Percentiles rank a stretch among this genome's conserved stretches.
Evolutionary conservation across 2,113 vertebrate species (phyloP).

Genomic region (Brachypteracias leptosomus): DNA sequence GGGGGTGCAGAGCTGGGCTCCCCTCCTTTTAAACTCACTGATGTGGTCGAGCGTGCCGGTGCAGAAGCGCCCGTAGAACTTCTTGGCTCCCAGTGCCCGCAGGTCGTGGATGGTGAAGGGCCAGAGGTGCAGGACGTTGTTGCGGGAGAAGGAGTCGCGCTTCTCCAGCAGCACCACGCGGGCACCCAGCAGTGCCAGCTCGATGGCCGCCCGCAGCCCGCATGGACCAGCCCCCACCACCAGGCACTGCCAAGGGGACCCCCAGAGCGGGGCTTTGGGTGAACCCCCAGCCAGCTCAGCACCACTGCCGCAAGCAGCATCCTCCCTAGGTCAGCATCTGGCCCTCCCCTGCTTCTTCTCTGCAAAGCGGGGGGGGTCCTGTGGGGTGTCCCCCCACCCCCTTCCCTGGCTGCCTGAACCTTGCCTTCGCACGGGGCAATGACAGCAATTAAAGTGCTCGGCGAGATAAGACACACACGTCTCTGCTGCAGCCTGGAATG

Average conservation of each 20-base stretch:
- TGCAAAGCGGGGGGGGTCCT: background rate
- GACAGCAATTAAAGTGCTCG: background rate
- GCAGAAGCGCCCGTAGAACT: constrained; percentile 94
- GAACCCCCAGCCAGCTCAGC: background rate
- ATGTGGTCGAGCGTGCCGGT: constrained; percentile 89
- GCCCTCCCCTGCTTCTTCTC: background rate
- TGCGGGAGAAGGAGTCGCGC: constrained; percentile 86
- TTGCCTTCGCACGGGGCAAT: background rate
- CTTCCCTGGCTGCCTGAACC: background rate
- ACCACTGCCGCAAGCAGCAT: background rate
- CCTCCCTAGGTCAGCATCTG: background rate
- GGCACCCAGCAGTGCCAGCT: constrained; percentile 88
- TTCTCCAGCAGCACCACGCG: constrained; percentile 90
- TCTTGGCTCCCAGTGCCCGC: constrained; percentile 87
- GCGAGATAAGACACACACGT: background rate
- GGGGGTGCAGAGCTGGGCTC: accelerated
- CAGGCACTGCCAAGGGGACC: constrained; percentile 78
- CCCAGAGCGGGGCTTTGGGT: accelerated
- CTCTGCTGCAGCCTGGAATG: background rate
- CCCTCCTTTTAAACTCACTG: constrained; percentile 74
- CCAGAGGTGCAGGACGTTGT: constrained; percentile 97
- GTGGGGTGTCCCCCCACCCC: background rate
- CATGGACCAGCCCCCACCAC: constrained; percentile 92
- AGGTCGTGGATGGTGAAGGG: constrained; percentile 93
- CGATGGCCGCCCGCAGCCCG: constrained; percentile 88